phyloP scores from a whole-genome alignment of 30 jellyfish, hydroid and myxozoan species.

The Clytia hemisphaerica region DNA sequence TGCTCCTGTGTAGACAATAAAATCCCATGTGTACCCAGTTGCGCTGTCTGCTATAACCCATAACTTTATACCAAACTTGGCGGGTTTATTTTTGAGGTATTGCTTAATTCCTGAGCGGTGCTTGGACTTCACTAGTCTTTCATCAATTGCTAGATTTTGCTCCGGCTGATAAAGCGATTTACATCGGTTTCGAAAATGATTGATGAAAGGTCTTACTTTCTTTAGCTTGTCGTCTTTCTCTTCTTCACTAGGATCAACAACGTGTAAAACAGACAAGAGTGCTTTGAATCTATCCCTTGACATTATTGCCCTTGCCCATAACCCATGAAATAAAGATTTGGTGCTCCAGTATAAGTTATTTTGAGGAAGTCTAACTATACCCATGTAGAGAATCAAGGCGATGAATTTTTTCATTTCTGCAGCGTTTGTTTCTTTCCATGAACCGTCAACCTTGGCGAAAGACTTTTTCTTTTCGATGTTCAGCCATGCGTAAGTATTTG shows the following conservation, averaged over 20 bases:
- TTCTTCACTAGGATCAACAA: conserved; percentile 27
- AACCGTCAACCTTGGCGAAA: too few species aligned
- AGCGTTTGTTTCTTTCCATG: too few species aligned
- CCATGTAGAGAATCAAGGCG: too few species aligned
- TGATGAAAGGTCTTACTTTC: conserved; percentile 1
- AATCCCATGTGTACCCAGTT: conserved; percentile 36
- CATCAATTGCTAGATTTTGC: conserved; percentile 35
- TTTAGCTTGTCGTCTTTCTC: conserved; percentile 24
- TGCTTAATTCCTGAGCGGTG: conserved; percentile 29
- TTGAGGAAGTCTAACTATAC: too few species aligned
- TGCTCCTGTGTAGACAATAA: conserved; percentile 33
- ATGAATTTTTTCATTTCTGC: too few species aligned
- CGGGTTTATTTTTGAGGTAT: conserved; percentile 30
- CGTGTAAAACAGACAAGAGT: conserved; percentile 20
- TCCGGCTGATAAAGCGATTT: conserved; percentile 20
- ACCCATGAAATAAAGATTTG: conserved; percentile 30
- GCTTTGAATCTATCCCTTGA: conserved; percentile 14
- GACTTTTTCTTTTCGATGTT: too few species aligned
- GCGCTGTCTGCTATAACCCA: conserved; percentile 37
- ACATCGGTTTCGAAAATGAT: conserved; percentile 18
- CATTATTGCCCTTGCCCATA: conserved; percentile 31
- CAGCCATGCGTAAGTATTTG: too few species aligned
- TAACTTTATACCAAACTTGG: conserved; percentile 37
- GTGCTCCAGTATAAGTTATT: too few species aligned
- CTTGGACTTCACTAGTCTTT: conserved; percentile 39